phyloP scores from a whole-genome alignment of 2,113 vertebrate species.

The Morone saxatilis region DNA sequence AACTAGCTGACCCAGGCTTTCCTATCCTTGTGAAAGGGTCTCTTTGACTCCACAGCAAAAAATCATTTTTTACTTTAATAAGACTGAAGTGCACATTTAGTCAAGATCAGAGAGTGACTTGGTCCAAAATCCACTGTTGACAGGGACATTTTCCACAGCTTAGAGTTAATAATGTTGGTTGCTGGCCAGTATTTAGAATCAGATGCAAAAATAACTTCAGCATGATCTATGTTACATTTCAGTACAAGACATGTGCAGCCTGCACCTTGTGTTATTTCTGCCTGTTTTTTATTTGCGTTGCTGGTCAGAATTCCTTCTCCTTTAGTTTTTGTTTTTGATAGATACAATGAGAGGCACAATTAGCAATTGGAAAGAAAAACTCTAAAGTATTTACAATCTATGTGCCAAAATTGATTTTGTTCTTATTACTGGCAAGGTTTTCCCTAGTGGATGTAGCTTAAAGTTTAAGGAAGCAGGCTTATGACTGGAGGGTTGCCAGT shows the following conservation, averaged over 20 bases:
- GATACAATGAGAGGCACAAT: neutral
- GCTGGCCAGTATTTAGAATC: neutral
- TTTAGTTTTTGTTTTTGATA: neutral
- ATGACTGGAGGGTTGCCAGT: neutral
- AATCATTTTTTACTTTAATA: neutral
- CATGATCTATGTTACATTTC: neutral
- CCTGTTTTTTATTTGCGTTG: too few relatives aligned
- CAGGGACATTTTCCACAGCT: neutral
- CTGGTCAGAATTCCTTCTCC: neutral
- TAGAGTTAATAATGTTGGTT: neutral
- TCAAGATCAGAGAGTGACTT: constrained; percentile 9
- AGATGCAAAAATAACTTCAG: neutral
- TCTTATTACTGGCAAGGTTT: neutral
- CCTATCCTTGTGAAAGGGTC: constrained; percentile 5
- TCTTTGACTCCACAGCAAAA: constrained; percentile 8
- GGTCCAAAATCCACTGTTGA: constrained; percentile 7
- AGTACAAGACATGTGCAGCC: neutral
- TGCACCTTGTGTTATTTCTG: neutral
- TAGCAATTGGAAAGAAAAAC: neutral
- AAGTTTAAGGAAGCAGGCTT: neutral
- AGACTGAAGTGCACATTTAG: constrained; percentile 4
- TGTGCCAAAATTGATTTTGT: neutral
- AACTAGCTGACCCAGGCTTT: neutral
- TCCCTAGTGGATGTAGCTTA: too few relatives aligned
- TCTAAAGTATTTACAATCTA: neutral